Base-by-base conservation (phyloP, 2,113 vertebrate genomes). In the Mungos mungo region DNA sequence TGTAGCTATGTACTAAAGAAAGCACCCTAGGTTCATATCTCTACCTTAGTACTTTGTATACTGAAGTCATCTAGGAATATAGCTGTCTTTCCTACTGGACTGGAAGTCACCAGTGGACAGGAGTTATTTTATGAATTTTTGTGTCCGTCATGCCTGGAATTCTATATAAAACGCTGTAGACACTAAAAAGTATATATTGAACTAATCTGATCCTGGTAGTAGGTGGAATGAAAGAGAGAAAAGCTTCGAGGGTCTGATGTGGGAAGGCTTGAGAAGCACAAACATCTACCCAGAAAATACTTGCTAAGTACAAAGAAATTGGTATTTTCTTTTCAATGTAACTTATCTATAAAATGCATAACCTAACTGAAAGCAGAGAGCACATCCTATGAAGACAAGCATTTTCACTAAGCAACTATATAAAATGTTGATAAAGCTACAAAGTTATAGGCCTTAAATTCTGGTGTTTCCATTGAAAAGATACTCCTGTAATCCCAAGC, bases 281-380 rank as follows among this genome's bases (percentile, higher is more conserved):
- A 52, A 87, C 15, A 69, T 82, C 10, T 7, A 65, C 9, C 29
- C 31, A 86, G 50, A 80, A 94, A 97, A 97, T 96, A 92, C 76
- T 96, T 74, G 81, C 71, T 98, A 97, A 97, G 96, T 91, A 97
- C 69, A 97, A 94, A 97, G 81, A 93, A 98, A 98, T 76, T 97
- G 47, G 31, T 96, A 79, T 97, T 98, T 98, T 98, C 79, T 97
- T 84, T 98, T 95, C 68, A 92, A 79, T 77, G 14, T 88, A 89
- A 95, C 90, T 87, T 45, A 66, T 97, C 93, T 97, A 69, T 84
- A 97, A 97, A 98, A 97, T 47, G 1, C 54, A 88, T 97, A 81
- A 97, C 87, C 82, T 94, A 93, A 92, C 63, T 81, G 90, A 95
- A 98, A 1, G 1, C 87, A 88, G 72, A 45, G 15, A 41, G 25